phyloP scores from a whole-genome alignment of 2,113 vertebrate genomes.

The Labeo rohita region DNA sequence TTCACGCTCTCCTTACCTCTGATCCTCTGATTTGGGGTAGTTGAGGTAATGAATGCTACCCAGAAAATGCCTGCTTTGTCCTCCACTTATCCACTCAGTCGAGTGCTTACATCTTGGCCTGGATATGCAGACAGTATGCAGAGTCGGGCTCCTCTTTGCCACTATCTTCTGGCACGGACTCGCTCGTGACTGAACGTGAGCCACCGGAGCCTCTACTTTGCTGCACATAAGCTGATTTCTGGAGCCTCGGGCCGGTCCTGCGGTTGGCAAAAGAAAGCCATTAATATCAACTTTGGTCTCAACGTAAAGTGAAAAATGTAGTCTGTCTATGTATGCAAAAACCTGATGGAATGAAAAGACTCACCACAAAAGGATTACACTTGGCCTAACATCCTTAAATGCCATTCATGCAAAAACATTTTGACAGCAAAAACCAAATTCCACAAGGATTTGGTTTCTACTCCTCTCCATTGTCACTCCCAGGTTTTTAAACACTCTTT shows the following conservation, averaged over 20 bases:
- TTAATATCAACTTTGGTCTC: slow-evolving; percentile 61
- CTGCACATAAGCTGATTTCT: slow-evolving; percentile 53
- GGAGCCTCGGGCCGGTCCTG: slow-evolving; percentile 49
- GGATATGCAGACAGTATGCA: slow-evolving; percentile 28
- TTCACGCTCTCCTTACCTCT: slow-evolving; percentile 34
- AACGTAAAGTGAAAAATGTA: slow-evolving; percentile 55
- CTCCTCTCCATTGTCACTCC: slow-evolving; percentile 64
- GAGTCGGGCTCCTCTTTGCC: slow-evolving; percentile 36
- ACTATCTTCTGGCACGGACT: slow-evolving; percentile 48
- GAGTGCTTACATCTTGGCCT: slow-evolving; percentile 48
- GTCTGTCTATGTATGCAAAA: slow-evolving; percentile 50
- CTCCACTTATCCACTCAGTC: slow-evolving; percentile 47
- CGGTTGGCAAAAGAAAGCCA: slow-evolving; percentile 56
- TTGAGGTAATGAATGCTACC: slow-evolving; percentile 27
- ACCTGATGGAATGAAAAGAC: slow-evolving; percentile 41
- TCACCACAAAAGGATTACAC: slow-evolving; percentile 56
- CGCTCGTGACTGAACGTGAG: slow-evolving; percentile 38
- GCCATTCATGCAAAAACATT: slow-evolving; percentile 66
- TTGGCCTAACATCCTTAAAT: slow-evolving; percentile 56
- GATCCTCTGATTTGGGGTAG: slow-evolving; percentile 45
- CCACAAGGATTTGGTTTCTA: slow-evolving; percentile 63
- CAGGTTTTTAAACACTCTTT: slow-evolving; percentile 65
- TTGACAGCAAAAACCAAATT: slow-evolving; percentile 66
- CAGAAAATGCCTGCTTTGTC: slow-evolving; percentile 44
- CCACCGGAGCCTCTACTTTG: slow-evolving; percentile 46